A percentile compares a stretch with the other conserved stretches of the same genome.
phyloP scores from a whole-genome alignment of 2,113 vertebrate genomes.

The Gnathonemus echidnorhynchus region DNA sequence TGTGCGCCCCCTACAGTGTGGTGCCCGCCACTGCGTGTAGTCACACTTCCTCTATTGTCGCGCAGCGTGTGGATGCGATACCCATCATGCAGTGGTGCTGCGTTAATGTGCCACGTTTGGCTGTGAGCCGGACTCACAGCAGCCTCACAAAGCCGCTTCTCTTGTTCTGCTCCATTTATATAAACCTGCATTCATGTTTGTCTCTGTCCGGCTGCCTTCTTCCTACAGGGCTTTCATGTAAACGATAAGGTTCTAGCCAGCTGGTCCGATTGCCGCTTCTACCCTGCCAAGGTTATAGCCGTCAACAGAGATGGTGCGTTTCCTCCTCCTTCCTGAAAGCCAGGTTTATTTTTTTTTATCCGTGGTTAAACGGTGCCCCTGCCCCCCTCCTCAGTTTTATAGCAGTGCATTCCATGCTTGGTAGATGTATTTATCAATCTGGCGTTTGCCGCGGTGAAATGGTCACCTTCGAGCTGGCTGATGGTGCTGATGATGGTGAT shows the following conservation, averaged over 20 bases:
- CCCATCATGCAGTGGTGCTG: background rate
- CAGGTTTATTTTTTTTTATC: background rate
- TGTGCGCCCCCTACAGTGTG: background rate
- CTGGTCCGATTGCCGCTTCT: slow-evolving; percentile 97
- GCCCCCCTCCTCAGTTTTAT: background rate
- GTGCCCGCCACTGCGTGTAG: background rate
- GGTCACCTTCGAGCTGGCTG: background rate
- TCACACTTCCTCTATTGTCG: background rate
- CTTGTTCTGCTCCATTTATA: background rate
- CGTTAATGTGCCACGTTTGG: background rate
- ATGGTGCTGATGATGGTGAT: background rate
- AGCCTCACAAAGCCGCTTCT: background rate
- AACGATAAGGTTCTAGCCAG: slow-evolving; percentile 92
- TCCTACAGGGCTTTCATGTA: slow-evolving; percentile 78
- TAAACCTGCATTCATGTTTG: background rate
- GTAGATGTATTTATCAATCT: background rate
- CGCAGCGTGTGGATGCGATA: background rate
- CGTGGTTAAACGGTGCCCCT: background rate
- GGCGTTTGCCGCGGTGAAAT: background rate
- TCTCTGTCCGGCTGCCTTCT: background rate
- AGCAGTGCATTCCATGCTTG: background rate
- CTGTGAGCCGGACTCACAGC: background rate
- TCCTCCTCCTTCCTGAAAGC: background rate
- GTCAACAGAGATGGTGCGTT: slow-evolving; percentile 92
- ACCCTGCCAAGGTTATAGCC: slow-evolving; percentile 87